Conservation (phyloP, 2,113 vertebrate species). For the Syrrhaptes paradoxus region DNA sequence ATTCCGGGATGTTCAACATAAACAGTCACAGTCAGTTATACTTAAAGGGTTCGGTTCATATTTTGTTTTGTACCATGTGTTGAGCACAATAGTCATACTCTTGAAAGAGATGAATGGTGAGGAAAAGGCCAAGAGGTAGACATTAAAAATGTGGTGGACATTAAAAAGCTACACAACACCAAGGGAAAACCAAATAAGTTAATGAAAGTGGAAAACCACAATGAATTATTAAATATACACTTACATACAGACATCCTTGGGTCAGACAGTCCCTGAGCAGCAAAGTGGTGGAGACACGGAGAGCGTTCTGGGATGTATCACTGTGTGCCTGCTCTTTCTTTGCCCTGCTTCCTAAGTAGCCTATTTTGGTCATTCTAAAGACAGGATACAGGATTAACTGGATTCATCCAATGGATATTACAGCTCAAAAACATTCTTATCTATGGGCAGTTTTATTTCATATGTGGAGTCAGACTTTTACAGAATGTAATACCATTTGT, state of each 20-base stretch:
- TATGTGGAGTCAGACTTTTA: neutral
- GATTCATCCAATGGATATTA: neutral
- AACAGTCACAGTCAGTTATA: neutral
- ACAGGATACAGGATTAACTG: neutral
- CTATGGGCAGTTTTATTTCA: neutral
- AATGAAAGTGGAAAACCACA: neutral
- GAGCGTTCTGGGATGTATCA: neutral
- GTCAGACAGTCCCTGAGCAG: conserved; percentile 17
- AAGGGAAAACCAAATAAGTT: neutral
- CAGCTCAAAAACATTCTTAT: neutral
- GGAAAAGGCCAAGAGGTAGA: neutral
- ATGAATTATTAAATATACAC: conserved; percentile 40
- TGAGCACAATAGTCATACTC: neutral
- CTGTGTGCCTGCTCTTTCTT: neutral
- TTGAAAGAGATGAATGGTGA: neutral
- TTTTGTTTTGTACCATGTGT: neutral
- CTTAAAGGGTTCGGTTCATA: neutral
- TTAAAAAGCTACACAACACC: neutral
- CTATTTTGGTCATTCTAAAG: neutral
- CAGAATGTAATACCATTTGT: neutral
- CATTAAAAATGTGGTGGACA: neutral
- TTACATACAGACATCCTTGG: neutral
- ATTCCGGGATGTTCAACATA: neutral
- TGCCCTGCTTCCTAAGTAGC: neutral
- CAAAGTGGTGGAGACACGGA: neutral